Percentiles rank a stretch among this genome's conserved stretches.
Conservation (phyloP, 2,888 invertebrate genomes). For the Perizoma affinitatum region DNA sequence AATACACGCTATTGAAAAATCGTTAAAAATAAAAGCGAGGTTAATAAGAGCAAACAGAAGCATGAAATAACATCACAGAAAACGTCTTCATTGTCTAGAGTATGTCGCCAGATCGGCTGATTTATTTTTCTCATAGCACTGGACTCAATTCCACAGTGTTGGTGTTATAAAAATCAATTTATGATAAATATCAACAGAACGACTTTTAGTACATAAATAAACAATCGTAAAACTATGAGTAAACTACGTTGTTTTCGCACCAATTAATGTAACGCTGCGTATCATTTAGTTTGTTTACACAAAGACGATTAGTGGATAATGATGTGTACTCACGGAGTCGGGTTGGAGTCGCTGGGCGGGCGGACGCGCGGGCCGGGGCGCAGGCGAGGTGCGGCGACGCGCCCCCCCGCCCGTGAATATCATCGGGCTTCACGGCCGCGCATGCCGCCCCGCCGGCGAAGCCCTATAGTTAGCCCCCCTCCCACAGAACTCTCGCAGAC, state of each 20-base stretch:
- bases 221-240: conserved; percentile 34
- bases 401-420: conserved; percentile 83
- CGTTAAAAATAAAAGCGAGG: conserved; percentile 25
- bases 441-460: conserved; percentile 47
- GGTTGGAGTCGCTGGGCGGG: conserved; percentile 60
- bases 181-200: no score
- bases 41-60: conserved; percentile 20
- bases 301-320: conserved; percentile 27
- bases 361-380: conserved; percentile 60
- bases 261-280: conserved; percentile 34
- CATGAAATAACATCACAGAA: conserved; percentile 20
- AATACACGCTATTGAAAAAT: conserved; percentile 20
- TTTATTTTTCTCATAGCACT: conserved; percentile 18
- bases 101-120: conserved; percentile 19
- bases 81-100: conserved; percentile 1
- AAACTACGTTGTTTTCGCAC: conserved; percentile 24
- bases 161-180: no score
- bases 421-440: conserved; percentile 65
- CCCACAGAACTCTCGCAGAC: conserved; percentile 39
- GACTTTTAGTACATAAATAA: conserved; percentile 25
- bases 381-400: conserved; percentile 78
- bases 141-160: background rate
- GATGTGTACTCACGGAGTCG: conserved; percentile 63
- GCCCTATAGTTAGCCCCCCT: conserved; percentile 42
- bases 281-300: conserved; percentile 39